phyloP scores from a whole-genome alignment of 1,140 invertebrate species.

The Tetramorium alpestre region DNA sequence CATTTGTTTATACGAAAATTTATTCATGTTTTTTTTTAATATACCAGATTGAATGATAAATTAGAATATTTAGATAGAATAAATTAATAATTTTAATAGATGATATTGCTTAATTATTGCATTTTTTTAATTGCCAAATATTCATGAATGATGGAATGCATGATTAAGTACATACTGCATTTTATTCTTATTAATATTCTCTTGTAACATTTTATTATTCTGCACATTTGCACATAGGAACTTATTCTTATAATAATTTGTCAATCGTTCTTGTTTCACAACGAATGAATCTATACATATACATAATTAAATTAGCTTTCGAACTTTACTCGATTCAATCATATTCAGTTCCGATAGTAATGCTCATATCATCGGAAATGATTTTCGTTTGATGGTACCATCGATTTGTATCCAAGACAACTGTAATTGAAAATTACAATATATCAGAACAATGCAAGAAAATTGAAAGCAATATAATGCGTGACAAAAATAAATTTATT shows the following conservation, averaged over 20 bases:
- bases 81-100: background rate
- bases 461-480: background rate
- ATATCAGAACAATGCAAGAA: background rate
- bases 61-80: slow-evolving; percentile 2
- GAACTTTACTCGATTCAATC: slow-evolving; percentile 87
- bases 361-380: slow-evolving; percentile 94
- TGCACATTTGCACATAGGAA: background rate
- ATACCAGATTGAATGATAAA: slow-evolving; percentile 28
- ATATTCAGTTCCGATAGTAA: slow-evolving; percentile 98
- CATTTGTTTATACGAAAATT: background rate
- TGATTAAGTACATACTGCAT: background rate
- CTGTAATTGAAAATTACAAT: slow-evolving; percentile 86
- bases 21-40: slow-evolving; percentile 7
- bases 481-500: background rate
- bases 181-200: background rate
- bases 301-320: background rate
- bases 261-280: background rate
- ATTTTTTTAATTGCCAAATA: background rate
- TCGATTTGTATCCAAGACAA: slow-evolving; percentile 96
- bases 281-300: background rate
- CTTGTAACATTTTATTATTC: background rate
- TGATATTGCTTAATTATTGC: background rate
- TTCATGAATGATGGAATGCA: background rate
- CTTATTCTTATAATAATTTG: background rate
- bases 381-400: slow-evolving; percentile 98